Evolutionary conservation across 92 coral and sea anemone genomes (phyloP).

Genomic region (Virgularia gustaviana): DNA sequence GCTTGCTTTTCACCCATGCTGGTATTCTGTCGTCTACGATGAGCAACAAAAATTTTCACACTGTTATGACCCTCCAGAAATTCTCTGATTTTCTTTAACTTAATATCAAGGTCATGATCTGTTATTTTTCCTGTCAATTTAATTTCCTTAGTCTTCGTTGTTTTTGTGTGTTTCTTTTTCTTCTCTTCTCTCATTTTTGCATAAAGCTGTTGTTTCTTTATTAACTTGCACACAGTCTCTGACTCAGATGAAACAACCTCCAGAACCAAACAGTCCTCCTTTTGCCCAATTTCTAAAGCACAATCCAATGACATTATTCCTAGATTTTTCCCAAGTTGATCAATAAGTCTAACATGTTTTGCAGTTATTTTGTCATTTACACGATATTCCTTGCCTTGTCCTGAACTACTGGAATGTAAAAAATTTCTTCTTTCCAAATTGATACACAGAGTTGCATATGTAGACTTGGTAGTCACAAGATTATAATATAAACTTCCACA

Average conservation of each 20-base stretch:
- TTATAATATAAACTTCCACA: too few relatives aligned
- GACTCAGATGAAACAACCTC: constrained; percentile 11
- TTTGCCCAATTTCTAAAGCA: constrained; percentile 16
- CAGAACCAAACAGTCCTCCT: constrained; percentile 12
- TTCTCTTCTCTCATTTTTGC: constrained; percentile 25
- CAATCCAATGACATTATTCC: constrained; percentile 18
- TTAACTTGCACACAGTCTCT: constrained; percentile 31
- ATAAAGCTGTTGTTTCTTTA: constrained; percentile 26
- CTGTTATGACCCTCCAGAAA: constrained; percentile 24
- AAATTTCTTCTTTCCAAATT: too few relatives aligned
- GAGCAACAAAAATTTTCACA: constrained; percentile 37
- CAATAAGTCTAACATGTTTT: constrained; percentile 27
- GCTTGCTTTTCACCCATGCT: constrained; percentile 30
- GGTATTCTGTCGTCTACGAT: constrained; percentile 30
- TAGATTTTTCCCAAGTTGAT: constrained; percentile 37
- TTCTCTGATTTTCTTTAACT: constrained; percentile 25
- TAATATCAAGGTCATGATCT: constrained; percentile 30
- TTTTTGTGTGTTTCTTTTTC: constrained; percentile 25
- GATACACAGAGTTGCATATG: too few relatives aligned
- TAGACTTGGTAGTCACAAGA: too few relatives aligned
- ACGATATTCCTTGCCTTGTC: constrained; percentile 16
- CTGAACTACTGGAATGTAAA: too few relatives aligned
- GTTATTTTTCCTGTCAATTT: constrained; percentile 31
- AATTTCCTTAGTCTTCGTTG: constrained; percentile 24
- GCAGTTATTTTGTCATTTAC: constrained; percentile 13